phyloP scores from a whole-genome alignment of 2,888 invertebrate genomes.

The Teinopalpus imperialis region DNA sequence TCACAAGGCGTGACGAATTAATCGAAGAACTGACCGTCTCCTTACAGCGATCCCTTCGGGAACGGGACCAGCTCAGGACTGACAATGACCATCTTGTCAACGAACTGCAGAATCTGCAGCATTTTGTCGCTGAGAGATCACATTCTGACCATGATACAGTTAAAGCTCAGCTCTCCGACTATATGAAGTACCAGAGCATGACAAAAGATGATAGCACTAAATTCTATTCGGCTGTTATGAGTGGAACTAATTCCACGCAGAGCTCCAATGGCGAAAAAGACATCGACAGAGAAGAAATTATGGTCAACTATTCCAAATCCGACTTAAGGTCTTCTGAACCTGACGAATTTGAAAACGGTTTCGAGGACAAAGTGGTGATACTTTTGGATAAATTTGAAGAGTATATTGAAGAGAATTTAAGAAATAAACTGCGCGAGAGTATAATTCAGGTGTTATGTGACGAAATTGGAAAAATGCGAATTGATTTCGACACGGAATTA shows the following conservation, averaged over 20 bases:
- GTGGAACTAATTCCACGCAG: constrained; percentile 59
- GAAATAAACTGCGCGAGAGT: constrained; percentile 76
- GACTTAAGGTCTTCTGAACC: constrained; percentile 61
- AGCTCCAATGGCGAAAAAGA: constrained; percentile 73
- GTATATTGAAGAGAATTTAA: constrained; percentile 64
- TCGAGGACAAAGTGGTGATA: constrained; percentile 56
- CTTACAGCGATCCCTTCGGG: constrained; percentile 84
- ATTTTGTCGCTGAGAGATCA: constrained; percentile 53
- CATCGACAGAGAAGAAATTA: constrained; percentile 75
- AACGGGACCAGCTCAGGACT: constrained; percentile 82
- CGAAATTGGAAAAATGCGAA: constrained; percentile 73
- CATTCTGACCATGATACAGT: constrained; percentile 63
- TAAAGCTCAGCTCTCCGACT: constrained; percentile 70
- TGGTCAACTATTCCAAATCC: constrained; percentile 67
- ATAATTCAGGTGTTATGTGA: constrained; percentile 79
- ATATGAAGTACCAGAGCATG: constrained; percentile 67
- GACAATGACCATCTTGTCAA: constrained; percentile 83
- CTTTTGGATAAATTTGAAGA: constrained; percentile 61
- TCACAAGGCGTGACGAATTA: constrained; percentile 85
- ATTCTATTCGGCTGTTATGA: constrained; percentile 69
- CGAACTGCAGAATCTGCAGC: constrained; percentile 80
- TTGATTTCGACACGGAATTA: constrained; percentile 62
- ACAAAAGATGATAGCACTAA: constrained; percentile 70
- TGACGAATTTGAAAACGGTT: constrained; percentile 63
- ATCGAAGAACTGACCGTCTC: constrained; percentile 88